phyloP scores from a whole-genome alignment of 2,113 vertebrate species.

The Raja brachyura region DNA sequence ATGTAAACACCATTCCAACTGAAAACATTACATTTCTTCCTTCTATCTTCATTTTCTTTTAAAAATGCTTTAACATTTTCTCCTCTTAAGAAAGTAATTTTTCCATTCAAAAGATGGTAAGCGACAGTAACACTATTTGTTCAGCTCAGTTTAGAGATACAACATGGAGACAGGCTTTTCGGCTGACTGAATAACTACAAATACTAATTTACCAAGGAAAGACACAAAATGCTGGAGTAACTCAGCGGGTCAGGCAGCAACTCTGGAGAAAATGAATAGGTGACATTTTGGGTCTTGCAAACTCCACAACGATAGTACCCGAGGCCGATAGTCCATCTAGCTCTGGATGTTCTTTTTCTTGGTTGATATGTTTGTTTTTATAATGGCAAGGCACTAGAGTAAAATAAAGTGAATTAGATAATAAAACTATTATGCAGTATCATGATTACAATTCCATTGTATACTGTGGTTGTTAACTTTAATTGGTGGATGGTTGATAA shows the following conservation, averaged over 20 bases:
- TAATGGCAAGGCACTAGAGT: not conserved
- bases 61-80: not conserved
- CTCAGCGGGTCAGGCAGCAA: too few species aligned
- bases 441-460: not conserved
- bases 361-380: not conserved
- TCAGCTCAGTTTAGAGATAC: too few species aligned
- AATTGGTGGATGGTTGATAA: not conserved
- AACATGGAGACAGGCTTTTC: too few species aligned
- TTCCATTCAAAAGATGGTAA: not conserved
- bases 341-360: not conserved
- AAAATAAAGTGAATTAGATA: not conserved
- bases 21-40: not conserved
- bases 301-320: too few species aligned
- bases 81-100: not conserved
- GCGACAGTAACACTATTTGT: not conserved
- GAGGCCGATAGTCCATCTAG: too few species aligned
- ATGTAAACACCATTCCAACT: not conserved
- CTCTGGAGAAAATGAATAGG: too few species aligned
- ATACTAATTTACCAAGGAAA: too few species aligned
- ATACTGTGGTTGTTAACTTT: not conserved
- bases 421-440: not conserved
- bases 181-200: too few species aligned
- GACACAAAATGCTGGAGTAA: too few species aligned
- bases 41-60: not conserved
- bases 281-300: too few species aligned